phyloP scores from a whole-genome alignment of 2,888 invertebrate species.

The Pyrrhia umbra region DNA sequence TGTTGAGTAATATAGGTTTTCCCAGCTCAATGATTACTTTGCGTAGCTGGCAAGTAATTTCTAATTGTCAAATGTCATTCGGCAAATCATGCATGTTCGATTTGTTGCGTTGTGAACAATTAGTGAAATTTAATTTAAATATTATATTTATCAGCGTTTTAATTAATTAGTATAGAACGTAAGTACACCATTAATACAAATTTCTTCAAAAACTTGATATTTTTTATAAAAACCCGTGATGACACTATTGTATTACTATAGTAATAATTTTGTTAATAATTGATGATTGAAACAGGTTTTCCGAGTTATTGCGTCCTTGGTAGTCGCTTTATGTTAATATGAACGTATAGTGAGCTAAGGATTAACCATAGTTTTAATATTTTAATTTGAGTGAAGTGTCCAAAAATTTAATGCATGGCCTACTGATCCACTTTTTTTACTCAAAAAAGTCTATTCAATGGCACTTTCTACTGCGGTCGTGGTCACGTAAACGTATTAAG shows the following conservation, averaged over 20 bases:
- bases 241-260: constrained; percentile 29
- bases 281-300: constrained; percentile 78
- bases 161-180: constrained; percentile 60
- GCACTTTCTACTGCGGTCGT: constrained; percentile 67
- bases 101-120: constrained; percentile 67
- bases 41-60: constrained; percentile 57
- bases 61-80: constrained; percentile 71
- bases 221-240: constrained; percentile 3
- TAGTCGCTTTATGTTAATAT: constrained; percentile 71
- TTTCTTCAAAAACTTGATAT: neutral
- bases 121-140: constrained; percentile 60
- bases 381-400: constrained; percentile 22
- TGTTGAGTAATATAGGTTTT: constrained; percentile 50
- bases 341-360: constrained; percentile 33
- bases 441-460: constrained; percentile 56
- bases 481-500: constrained; percentile 53
- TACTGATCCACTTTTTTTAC: constrained; percentile 67
- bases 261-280: constrained; percentile 67
- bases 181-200: constrained; percentile 49
- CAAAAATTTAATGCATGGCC: constrained; percentile 64
- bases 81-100: constrained; percentile 80
- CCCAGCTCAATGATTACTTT: constrained; percentile 12
- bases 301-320: constrained; percentile 76
- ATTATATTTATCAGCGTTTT: constrained; percentile 59
- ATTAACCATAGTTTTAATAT: constrained; percentile 21